Conservation (phyloP, 2,113 vertebrate species). For the Coregonus clupeaformis region DNA sequence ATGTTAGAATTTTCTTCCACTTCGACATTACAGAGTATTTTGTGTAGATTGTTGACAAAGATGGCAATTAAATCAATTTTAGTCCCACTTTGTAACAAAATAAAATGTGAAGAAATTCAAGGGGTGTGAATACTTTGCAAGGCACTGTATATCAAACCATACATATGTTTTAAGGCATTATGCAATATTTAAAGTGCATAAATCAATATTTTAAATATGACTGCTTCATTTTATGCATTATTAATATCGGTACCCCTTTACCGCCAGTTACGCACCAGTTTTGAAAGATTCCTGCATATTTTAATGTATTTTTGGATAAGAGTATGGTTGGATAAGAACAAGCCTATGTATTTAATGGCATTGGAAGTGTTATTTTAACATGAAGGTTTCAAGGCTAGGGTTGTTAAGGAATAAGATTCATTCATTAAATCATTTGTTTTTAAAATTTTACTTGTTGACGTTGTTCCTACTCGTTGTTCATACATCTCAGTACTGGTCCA, state of each 20-base stretch:
- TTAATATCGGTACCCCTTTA: constrained; percentile 45
- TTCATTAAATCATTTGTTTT: not conserved
- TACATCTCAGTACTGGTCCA: not conserved
- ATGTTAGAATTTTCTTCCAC: too few relatives aligned
- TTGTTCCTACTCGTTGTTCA: not conserved
- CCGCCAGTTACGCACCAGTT: not conserved
- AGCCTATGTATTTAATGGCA: not conserved
- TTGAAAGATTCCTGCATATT: constrained; percentile 1
- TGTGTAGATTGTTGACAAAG: too few relatives aligned
- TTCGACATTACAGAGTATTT: too few relatives aligned
- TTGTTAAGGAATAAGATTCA: not conserved
- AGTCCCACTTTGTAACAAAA: too few relatives aligned
- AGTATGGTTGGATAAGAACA: not conserved
- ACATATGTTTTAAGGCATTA: constrained; percentile 10
- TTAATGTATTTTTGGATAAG: constrained; percentile 14
- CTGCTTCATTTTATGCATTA: constrained; percentile 48
- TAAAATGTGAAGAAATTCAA: too few relatives aligned
- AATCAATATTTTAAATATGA: constrained; percentile 45
- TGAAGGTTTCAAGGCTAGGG: not conserved
- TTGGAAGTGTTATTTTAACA: constrained; percentile 14
- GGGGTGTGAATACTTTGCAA: too few relatives aligned
- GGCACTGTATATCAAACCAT: not conserved
- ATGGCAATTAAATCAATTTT: too few relatives aligned
- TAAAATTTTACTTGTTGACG: too few relatives aligned
- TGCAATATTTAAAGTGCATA: constrained; percentile 22